Evolutionary conservation across 1,140 invertebrate species (phyloP), one percentile per base, ranked within the genome.

Genomic region (Aphelenchoides fujianensis): DNA sequence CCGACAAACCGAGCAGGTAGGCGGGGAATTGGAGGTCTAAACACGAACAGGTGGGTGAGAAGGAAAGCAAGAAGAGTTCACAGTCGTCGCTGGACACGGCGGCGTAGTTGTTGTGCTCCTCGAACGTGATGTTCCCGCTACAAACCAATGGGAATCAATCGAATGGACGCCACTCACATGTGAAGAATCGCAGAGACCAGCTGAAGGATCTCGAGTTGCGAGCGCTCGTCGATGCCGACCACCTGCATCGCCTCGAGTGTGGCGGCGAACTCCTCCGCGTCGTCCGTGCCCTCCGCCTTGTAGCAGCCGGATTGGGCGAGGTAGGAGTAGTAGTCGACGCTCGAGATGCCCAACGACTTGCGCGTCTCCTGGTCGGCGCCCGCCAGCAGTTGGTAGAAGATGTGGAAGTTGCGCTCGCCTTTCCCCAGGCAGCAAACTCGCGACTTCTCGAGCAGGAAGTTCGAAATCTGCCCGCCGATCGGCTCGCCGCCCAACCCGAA

Each of bases 1-100:
- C 95, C 1, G 96, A 94, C 86, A 98, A 98, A 85, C 98, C 96
- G 3, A 95, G 95, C 87, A 98, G 96, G 84, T 98, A 98, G 93
- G 82, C 98, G 95, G 0, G 93, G 96, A 0, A 99, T 93, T 78
- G 95, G 92, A 1, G 97, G 87, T 75, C 96, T 91, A 81, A 70
- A 87, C 82, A 69, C 19, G n/a, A n/a, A n/a, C n/a, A n/a, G n/a
- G 3, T 32, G 28, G n/a, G 9, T 16, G 30, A n/a, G 0, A 76
- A 34, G 3, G 3, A 63, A 59, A 5, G 16, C 96, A 57, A 99
- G 88, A 61, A 99, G 85, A 86, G 98, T 95, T 52, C 92, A 88
- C 2, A 87, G 84, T 73, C 88, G 88, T 79, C 88, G 88, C 57
- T 87, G 85, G 73, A 87, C 87, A 16, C 95, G 97, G 83, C 99